phyloP scores from a whole-genome alignment of 2,888 invertebrate genomes.

The Microctonus brassicae region DNA sequence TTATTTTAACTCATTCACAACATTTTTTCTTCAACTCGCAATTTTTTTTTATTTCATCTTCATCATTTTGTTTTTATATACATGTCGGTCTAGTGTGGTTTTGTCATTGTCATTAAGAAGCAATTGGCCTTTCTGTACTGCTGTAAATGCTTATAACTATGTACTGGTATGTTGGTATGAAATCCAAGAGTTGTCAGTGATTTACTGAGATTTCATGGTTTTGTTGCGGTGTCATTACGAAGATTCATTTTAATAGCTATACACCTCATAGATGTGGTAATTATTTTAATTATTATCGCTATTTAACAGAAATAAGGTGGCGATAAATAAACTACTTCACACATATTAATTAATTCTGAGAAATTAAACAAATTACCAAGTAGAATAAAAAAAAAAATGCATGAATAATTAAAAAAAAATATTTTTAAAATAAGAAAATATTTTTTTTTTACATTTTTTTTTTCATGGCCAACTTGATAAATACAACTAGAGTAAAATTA shows the following conservation, averaged over 20 bases:
- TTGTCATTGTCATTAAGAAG: neutral
- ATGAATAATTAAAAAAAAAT: neutral
- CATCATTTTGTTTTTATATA: neutral
- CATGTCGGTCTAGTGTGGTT: neutral
- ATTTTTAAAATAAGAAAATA: too few relatives aligned
- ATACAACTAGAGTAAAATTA: constrained; percentile 20
- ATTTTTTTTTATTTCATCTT: constrained; percentile 11
- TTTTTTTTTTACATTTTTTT: neutral
- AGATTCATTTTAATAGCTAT: neutral
- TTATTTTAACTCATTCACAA: constrained; percentile 23
- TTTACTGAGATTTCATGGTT: constrained; percentile 8
- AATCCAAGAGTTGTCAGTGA: neutral
- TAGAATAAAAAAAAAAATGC: neutral
- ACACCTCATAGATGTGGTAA: neutral
- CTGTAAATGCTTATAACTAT: neutral
- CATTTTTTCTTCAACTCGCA: neutral
- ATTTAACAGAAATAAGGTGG: neutral
- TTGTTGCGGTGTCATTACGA: neutral
- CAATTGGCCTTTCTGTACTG: neutral
- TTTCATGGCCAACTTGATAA: constrained; percentile 7
- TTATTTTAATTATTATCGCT: neutral
- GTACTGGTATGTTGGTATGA: neutral
- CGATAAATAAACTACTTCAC: neutral
- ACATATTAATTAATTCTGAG: neutral
- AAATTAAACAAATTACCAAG: neutral